phyloP scores from a whole-genome alignment of 1,140 invertebrate genomes.

The Drosophila guanche region DNA sequence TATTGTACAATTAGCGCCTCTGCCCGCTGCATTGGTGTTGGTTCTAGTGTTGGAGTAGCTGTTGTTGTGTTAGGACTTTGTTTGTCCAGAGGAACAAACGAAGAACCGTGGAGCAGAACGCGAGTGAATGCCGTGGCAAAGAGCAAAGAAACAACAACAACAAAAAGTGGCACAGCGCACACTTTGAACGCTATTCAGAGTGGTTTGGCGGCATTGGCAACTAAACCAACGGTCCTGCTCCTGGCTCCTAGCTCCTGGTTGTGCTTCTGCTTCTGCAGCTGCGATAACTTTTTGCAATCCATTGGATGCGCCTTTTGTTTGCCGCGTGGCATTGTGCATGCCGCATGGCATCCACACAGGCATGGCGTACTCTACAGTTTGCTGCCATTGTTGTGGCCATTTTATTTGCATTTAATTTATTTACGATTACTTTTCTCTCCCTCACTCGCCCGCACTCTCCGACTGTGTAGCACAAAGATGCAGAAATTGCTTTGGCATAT shows the following conservation, averaged over 20 bases:
- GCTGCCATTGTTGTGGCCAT: conserved; percentile 70
- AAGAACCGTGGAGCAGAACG: no score
- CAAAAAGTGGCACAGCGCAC: conserved; percentile 47
- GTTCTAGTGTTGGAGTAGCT: conserved; percentile 6
- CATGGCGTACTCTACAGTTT: background rate
- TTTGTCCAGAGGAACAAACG: conserved; percentile 26
- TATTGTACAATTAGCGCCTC: conserved; percentile 72
- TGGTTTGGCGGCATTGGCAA: conserved; percentile 56
- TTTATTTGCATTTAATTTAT: conserved; percentile 59
- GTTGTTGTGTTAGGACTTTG: conserved; percentile 54
- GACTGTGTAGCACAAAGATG: background rate
- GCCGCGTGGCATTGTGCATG: background rate
- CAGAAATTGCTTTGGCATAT: conserved; percentile 51
- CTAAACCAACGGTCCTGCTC: background rate
- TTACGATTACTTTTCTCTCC: conserved; percentile 30
- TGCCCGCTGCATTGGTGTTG: conserved; percentile 16
- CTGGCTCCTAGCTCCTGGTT: no score
- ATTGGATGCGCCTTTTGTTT: conserved; percentile 58
- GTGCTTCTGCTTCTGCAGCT: conserved; percentile 6
- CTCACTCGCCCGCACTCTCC: no score
- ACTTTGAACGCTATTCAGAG: conserved; percentile 71
- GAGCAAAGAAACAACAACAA: conserved; percentile 19
- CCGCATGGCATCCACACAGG: no score
- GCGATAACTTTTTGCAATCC: conserved; percentile 59
- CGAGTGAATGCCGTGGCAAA: background rate